Evolutionary conservation across 2,888 invertebrate genomes (phyloP).

Genomic region (Copidosoma aretas): DNA sequence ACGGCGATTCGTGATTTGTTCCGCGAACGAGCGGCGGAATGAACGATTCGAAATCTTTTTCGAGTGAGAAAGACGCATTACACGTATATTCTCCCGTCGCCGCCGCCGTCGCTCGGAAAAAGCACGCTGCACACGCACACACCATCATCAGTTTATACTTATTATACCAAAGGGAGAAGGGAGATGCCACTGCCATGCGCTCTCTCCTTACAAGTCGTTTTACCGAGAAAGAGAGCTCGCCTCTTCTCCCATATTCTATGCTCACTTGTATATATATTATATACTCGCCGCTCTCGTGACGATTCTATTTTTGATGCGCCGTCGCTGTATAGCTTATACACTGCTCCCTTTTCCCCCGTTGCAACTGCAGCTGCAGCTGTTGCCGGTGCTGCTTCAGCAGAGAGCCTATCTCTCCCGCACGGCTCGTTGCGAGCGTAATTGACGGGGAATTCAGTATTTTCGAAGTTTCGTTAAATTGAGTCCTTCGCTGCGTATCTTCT

Average conservation of each 20-base stretch:
- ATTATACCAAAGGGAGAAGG: background rate
- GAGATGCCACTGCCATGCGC: background rate
- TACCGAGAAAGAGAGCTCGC: slow-evolving; percentile 7
- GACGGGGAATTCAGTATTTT: slow-evolving; percentile 30
- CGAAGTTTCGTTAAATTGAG: slow-evolving; percentile 31
- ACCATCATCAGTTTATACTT: no score
- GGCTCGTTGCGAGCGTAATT: slow-evolving; percentile 28
- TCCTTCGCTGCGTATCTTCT: slow-evolving; percentile 19
- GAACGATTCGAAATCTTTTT: slow-evolving; percentile 28
- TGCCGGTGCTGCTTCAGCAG: background rate
- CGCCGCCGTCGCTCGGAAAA: slow-evolving; percentile 2
- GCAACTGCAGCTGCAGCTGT: background rate
- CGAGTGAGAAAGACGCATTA: slow-evolving; percentile 2
- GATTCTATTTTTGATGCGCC: slow-evolving; percentile 31
- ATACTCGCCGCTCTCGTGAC: slow-evolving; percentile 11
- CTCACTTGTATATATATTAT: no score
- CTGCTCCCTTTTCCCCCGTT: background rate
- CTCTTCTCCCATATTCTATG: background rate
- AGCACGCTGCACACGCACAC: slow-evolving; percentile 2
- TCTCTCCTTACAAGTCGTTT: slow-evolving; percentile 30
- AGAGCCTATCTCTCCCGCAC: background rate
- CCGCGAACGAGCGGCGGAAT: slow-evolving; percentile 22
- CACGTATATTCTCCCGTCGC: background rate
- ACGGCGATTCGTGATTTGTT: slow-evolving; percentile 29
- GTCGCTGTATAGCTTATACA: no score